A percentile compares a stretch with the other conserved stretches of the same genome.
phyloP scores from a whole-genome alignment of 2,113 vertebrate genomes.

The Tympanuchus pallidicinctus region DNA sequence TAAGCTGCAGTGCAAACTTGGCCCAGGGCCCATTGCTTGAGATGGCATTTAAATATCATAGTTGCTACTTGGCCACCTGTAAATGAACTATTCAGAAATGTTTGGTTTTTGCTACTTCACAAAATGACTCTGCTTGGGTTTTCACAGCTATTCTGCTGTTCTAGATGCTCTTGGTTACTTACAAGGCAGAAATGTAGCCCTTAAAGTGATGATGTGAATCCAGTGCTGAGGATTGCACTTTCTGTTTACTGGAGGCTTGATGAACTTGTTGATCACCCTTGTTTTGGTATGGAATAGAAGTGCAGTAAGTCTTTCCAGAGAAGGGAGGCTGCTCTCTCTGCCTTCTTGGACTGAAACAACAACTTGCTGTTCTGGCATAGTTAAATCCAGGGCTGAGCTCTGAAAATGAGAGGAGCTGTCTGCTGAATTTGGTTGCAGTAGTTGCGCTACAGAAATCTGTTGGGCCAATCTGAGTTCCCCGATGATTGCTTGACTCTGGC shows the following conservation, averaged over 20 bases:
- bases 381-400: not conserved
- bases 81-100: not conserved
- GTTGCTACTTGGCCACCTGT: not conserved
- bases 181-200: not conserved
- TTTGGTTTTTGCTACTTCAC: not conserved
- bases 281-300: not conserved
- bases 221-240: not conserved
- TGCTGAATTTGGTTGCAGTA: not conserved
- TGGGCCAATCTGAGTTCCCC: not conserved
- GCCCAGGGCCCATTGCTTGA: not conserved
- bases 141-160: not conserved
- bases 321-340: not conserved
- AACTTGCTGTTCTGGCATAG: not conserved
- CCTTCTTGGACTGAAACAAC: not conserved
- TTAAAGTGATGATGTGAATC: not conserved
- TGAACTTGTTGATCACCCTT: not conserved
- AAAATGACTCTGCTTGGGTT: not conserved
- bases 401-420: not conserved
- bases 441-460: not conserved
- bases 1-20: not conserved
- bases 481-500: not conserved
- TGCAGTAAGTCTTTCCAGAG: not conserved
- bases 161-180: not conserved
- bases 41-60: not conserved
- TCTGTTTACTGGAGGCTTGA: not conserved